Base-by-base conservation (phyloP, 2,797 vertebrate species). In the Cynodonichthys magdalenae region DNA sequence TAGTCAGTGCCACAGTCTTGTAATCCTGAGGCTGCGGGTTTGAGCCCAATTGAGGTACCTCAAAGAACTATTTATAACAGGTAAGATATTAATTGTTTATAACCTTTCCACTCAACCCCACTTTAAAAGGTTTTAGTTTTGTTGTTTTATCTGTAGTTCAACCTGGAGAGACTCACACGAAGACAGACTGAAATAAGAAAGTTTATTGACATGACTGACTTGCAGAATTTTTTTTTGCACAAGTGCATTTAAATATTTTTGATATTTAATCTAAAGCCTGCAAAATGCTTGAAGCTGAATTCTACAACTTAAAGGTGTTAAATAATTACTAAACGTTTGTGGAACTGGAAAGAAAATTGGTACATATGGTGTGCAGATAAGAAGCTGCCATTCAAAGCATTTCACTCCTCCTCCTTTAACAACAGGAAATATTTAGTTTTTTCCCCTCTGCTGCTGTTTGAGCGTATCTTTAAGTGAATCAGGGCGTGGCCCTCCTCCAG, bases 401-500 rank as follows among this genome's bases (percentile, higher is more conserved):
- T 79, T 70, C 29, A 67, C 63, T 72, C 77, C 75, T 68, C 52
- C 31, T 31, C n/a, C 58, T 31, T 47, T 44, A 11, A 3, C n/a
- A 18, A 68, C 49, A 59, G 51, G 49, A 60, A 73, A 62, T 61
- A 75, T 53, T 59, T 58, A 31, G 19, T 56, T 59, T 60, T 18
- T 59, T 12, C 9, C 11, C 6, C 29, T 28, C 14, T 54, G 20
- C 4, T 56, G 53, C 12, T 47, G 44, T 45, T 31, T 63, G 60
- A 66, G 46, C 11, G n/a, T 20, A 48, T 48, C 46, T 48, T 59
- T 3, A 61, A 75, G 58, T 42, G 67, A 53, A 53, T 51, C 62
- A 45, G 80, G 78, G 67, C 39, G 80, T 80, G 76, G 80, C 63
- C 50, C 44, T 67, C 54, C 70, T 64, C 47, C 73, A 57, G 46